Evolutionary conservation across 2,113 vertebrate genomes (phyloP), one percentile per base, ranked within the genome.

Genomic region (Chaenocephalus aceratus): DNA sequence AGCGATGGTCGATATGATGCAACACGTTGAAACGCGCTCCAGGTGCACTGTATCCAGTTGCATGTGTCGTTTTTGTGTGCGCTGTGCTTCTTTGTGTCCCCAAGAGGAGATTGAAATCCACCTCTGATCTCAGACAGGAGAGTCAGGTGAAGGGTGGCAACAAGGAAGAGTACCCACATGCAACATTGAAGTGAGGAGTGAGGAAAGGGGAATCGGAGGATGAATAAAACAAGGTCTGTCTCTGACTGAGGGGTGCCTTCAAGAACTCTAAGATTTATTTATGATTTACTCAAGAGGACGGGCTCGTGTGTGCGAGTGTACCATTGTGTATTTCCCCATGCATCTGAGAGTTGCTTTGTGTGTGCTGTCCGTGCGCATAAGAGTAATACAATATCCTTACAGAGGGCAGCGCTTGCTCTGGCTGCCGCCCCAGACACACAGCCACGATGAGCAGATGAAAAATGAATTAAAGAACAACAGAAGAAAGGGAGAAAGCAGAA

Each of bases 181-280:
- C 93, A 91, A 93, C 94, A 95, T 93, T 94, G 91, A 94, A 82
- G 85, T 64, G 82, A 84, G 82, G 89, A 91, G 91, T 62, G 84
- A 82, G 77, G 56, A 65, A 62, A 80, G 86, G 71, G 72, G 80
- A 66, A 70, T 82, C 91, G 77, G 84, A 88, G 85, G 89, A 93
- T 94, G 92, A 95, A 95, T 94, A 94, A 94, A 94, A 94, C 89
- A 94, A 90, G 91, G 88, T 88, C 84, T 77, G 80, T 86, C 86
- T 94, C 80, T 89, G 90, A 91, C 92, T 91, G 74, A 77, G 79
- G 87, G 88, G 89, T 91, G 91, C 88, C 92, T 93, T 94, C 91
- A 94, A 93, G 87, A 94, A 94, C 92, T 94, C 92, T 89, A 88
- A 93, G 93, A 88, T 88, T 94, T 92, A 41, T 41, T 41, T 41